phyloP scores from a whole-genome alignment of 2,113 vertebrate species.

The Propithecus coquereli region DNA sequence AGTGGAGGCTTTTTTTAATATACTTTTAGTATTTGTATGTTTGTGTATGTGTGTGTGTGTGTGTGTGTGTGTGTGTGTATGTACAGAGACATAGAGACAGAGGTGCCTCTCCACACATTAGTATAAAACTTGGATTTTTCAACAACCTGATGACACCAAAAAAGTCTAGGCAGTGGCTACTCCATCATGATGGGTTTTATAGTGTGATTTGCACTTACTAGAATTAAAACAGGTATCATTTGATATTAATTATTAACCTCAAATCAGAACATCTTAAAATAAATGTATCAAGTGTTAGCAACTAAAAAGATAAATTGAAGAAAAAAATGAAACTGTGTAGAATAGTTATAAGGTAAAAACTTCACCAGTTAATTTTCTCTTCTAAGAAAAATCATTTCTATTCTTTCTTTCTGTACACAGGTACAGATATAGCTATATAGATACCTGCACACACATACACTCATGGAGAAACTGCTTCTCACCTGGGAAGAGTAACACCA shows the following conservation, averaged over 20 bases:
- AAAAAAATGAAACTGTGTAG: not conserved
- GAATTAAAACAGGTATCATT: not conserved
- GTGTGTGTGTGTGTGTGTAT: not conserved
- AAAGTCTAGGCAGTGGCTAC: not conserved
- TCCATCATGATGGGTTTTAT: not conserved
- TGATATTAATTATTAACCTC: not conserved
- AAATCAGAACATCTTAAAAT: not conserved
- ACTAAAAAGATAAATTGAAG: not conserved
- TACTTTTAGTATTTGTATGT: not conserved
- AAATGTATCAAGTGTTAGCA: not conserved
- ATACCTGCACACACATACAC: not conserved
- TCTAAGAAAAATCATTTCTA: not conserved
- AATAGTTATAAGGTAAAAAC: not conserved
- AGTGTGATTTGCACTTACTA: not conserved
- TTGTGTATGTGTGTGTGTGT: fast-evolving
- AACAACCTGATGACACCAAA: not conserved
- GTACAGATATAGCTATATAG: not conserved
- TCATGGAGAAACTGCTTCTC: not conserved
- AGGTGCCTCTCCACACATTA: not conserved
- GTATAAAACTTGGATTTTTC: not conserved
- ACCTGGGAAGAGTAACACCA: not conserved
- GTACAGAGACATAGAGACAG: not conserved
- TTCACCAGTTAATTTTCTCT: not conserved
- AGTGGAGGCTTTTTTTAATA: not conserved
- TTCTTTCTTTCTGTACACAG: not conserved